phyloP scores from a whole-genome alignment of 2,888 invertebrate genomes.

The Aphidoletes aphidimyza region DNA sequence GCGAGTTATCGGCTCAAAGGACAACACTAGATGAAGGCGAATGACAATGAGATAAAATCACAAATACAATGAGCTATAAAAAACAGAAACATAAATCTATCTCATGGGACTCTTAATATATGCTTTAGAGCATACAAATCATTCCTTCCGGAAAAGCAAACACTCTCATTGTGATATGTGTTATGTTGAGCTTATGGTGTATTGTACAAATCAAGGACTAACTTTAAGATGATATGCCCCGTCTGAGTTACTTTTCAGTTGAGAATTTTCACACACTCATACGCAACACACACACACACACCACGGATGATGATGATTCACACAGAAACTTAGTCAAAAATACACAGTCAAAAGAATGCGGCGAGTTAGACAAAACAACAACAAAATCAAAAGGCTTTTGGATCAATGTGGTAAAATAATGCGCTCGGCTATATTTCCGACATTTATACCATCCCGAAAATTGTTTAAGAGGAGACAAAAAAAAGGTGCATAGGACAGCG shows the following conservation, averaged over 20 bases:
- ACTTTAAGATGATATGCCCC: not conserved
- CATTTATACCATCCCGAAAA: too few species aligned
- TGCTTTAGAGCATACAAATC: constrained; percentile 51
- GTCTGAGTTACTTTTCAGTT: too few species aligned
- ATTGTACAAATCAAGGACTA: not conserved
- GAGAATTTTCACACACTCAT: not conserved
- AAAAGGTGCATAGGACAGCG: too few species aligned
- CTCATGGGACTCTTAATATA: constrained; percentile 44
- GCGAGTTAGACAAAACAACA: too few species aligned
- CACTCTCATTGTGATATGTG: too few species aligned
- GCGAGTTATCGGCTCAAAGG: not conserved
- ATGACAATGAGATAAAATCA: not conserved
- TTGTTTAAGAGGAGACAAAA: too few species aligned
- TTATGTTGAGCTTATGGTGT: not conserved
- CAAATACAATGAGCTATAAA: constrained; percentile 20
- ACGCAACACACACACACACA: not conserved
- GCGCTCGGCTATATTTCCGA: too few species aligned
- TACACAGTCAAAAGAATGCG: too few species aligned
- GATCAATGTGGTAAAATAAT: too few species aligned
- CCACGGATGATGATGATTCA: too few species aligned
- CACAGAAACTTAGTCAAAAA: too few species aligned
- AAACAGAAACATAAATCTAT: constrained; percentile 46
- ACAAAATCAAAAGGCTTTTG: too few species aligned
- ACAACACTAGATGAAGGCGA: not conserved
- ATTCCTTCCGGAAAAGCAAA: constrained; percentile 24